Evolutionary conservation across 2,797 vertebrate species (phyloP), one percentile per base, ranked within the genome.

Genomic region (Clarias platycephalus): DNA sequence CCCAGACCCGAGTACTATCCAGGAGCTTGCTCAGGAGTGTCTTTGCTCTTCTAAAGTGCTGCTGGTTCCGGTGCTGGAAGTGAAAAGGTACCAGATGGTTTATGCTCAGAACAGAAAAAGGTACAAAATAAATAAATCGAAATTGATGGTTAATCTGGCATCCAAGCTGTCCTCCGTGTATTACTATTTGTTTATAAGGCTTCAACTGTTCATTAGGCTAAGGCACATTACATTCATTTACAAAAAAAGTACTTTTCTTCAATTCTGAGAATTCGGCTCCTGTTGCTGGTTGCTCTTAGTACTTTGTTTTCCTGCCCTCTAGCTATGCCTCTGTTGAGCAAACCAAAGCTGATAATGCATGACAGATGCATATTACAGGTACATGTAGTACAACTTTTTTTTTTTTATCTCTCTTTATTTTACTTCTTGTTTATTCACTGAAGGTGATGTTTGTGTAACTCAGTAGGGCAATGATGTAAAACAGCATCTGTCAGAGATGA

Each of bases 381-480:
- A 76, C 74, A 34, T 76, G 53, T 4, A 22, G 31, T 58, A 53
- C 71, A 74, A 1, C 24, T 37, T 15, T 3, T 40, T 2, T 40
- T 40, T 0, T 37, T 60, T 1, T 24, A n/a, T 16, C 10, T 49
- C 44, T 13, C 44, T 60, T 62, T 24, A 22, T 20, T 2, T 10
- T 9, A 31, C 49, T 8, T 60, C 60, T 58, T 58, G 15, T 58
- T 55, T 22, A 75, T 55, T 10, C 58, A 12, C 75, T 58, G 24
- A 60, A 37, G 31, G 55, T 60, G 55, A 77, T 37, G 31, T 58
- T 77, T 60, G 31, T 77, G 15, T 77, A 78, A 37, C 57, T 62
- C 40, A 40, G 5, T 78, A 77, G 7, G 22, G 57, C 57, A 8
- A 20, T 60, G 55, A 78, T 40, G 76, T 77, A 77, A 77, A 77